These are phyloP conservation scores for Palythoa heliodiscus DNA, from an alignment of 92 coral and sea anemone genomes.

Conservation along the genomic window DNA sequence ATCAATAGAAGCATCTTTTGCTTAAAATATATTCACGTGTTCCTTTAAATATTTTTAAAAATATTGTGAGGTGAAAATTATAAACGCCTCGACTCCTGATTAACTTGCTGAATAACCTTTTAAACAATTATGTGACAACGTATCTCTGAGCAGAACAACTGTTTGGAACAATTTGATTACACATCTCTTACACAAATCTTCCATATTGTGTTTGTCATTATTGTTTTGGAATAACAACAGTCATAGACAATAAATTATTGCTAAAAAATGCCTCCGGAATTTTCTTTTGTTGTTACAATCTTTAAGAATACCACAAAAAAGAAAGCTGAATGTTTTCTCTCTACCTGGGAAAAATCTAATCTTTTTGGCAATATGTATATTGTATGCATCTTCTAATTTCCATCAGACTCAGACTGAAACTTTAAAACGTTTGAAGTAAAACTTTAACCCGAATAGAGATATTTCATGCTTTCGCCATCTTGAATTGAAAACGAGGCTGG, in stretches of 20 bases:
- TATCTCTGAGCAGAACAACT: conserved; percentile 19
- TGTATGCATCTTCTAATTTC: neutral
- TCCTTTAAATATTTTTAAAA: conserved; percentile 32
- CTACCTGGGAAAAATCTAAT: neutral
- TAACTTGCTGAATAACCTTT: neutral
- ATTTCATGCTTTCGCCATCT: too few species aligned
- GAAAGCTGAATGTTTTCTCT: neutral
- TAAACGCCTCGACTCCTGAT: neutral
- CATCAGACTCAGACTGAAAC: neutral
- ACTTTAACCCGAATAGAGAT: too few species aligned
- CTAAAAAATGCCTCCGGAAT: neutral
- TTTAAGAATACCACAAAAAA: conserved; percentile 3
- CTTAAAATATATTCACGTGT: conserved; percentile 14
- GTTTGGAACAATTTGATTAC: neutral
- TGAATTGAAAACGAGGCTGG: too few species aligned
- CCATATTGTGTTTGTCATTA: neutral
- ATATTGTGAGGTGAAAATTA: conserved; percentile 15
- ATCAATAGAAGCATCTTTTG: conserved; percentile 11
- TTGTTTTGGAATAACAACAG: neutral
- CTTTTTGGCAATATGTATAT: neutral
- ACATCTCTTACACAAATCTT: neutral
- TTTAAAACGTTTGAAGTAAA: neutral
- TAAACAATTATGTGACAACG: neutral
- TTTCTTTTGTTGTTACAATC: neutral
- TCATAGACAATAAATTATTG: neutral